Evolutionary conservation across 2,113 vertebrate genomes (phyloP), one percentile per base, ranked within the genome.

Genomic region (Ammodytes marinus): DNA sequence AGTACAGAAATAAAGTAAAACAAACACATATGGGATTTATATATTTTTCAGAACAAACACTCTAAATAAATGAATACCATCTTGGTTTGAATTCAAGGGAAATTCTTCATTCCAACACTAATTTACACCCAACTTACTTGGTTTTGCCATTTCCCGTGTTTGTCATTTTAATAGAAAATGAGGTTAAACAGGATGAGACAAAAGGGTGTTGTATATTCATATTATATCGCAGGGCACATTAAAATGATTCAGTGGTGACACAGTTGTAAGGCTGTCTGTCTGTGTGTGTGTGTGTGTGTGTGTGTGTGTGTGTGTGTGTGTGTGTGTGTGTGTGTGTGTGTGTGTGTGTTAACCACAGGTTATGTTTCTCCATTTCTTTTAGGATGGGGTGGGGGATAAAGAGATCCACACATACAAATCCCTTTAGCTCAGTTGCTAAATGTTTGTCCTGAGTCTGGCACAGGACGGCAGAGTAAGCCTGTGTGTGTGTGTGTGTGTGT

Each of bases 341-440:
- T 46, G 37, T 66, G n/a, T 52, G 9, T 70, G 43, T 15, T 15
- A 43, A 15, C 49, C 37, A 10, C 8, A 49, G n/a, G 35, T 6
- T 71, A 7, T 70, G 37, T 53, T 6, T 6, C 17, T 37, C 27
- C 69, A 42, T 69, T 43, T 58, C n/a, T 55, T 6, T 27, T 27
- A 27, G 27, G 27, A 46, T 17, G 55, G 39, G 65, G 40, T 4
- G 40, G 14, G 8, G 17, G 12, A 42, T 19, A 54, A 53, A 64
- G 15, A 42, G 8, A 58, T 19, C 47, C 8, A 52, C 59, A 58
- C 47, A 66, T 9, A 61, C 58, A 60, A 54, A 73, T 77, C 63
- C 61, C 37, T 27, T 73, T 50, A 43, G 82, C 52, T 70, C 69
- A 65, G 53, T 47, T 58, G 54, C n/a, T 64, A 37, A 66, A 58